phyloP scores from a whole-genome alignment of 1,140 invertebrate species.

The Cardiocondyla obscurior region DNA sequence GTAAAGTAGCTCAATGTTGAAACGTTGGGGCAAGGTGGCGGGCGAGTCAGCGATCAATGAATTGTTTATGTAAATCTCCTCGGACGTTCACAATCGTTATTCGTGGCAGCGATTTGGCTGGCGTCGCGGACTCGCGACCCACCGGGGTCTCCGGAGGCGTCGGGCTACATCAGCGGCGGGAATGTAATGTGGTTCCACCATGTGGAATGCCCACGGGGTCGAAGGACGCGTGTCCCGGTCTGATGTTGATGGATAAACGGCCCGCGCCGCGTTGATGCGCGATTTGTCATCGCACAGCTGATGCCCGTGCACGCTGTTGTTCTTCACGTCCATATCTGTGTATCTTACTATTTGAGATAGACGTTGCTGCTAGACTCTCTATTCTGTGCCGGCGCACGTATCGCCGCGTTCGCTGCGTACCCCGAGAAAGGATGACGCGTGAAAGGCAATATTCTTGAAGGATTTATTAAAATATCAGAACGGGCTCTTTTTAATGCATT shows the following conservation, averaged over 20 bases:
- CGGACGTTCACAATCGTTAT: slow-evolving; percentile 48
- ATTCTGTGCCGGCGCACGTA: slow-evolving; percentile 2
- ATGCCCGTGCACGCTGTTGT: slow-evolving; percentile 5
- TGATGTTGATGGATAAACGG: slow-evolving; percentile 73
- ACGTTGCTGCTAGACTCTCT: neutral
- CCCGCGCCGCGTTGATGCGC: slow-evolving; percentile 60
- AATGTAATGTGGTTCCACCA: slow-evolving; percentile 41
- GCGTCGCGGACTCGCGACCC: slow-evolving; percentile 6
- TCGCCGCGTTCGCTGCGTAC: neutral
- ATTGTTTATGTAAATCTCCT: slow-evolving; percentile 45
- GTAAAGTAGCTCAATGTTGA: slow-evolving; percentile 30
- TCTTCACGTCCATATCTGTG: slow-evolving; percentile 49
- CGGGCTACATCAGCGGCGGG: slow-evolving; percentile 24
- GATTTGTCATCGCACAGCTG: slow-evolving; percentile 76
- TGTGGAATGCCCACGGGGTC: slow-evolving; percentile 24
- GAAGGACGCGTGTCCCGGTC: slow-evolving; percentile 47
- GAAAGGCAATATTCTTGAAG: neutral
- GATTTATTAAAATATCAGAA: neutral
- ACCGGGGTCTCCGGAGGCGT: slow-evolving; percentile 14
- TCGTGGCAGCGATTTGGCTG: slow-evolving; percentile 42
- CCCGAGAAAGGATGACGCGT: neutral
- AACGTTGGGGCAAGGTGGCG: neutral
- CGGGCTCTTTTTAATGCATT: neutral
- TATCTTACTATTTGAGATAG: slow-evolving; percentile 41
- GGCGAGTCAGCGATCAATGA: slow-evolving; percentile 9